A percentile compares a stretch with the other conserved stretches of the same genome.
Evolutionary conservation across 2,113 vertebrate species (phyloP).

Genomic region (Caracal caracal): DNA sequence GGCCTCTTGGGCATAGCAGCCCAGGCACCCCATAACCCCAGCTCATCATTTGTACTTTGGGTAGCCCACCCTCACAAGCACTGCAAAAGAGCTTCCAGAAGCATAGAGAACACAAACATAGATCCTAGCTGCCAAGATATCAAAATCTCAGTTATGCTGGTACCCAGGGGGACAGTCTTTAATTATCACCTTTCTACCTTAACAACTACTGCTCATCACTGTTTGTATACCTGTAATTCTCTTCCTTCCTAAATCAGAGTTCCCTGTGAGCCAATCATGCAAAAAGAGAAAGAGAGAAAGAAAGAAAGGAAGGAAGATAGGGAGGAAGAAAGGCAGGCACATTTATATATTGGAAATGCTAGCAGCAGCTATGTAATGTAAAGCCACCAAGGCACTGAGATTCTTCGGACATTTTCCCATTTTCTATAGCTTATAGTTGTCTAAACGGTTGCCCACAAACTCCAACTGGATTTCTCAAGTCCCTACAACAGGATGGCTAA

Average conservation of each 20-base stretch:
- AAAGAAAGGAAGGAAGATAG: accelerated
- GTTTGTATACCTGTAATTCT: neutral
- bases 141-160: neutral
- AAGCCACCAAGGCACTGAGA: neutral
- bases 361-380: neutral
- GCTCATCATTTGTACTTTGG: neutral
- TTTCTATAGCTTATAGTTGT: neutral
- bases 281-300: neutral
- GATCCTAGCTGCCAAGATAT: neutral
- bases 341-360: neutral
- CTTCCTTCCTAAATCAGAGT: constrained; percentile 32
- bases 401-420: neutral
- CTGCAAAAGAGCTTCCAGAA: neutral
- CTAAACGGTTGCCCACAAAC: neutral
- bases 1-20: neutral
- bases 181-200: neutral
- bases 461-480: neutral
- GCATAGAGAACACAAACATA: neutral
- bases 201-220: neutral
- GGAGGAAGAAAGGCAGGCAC: neutral
- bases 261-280: neutral
- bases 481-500: neutral
- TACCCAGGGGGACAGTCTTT: constrained; percentile 6
- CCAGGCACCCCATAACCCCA: neutral
- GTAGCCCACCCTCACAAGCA: neutral